Percentiles rank a stretch among this genome's conserved stretches.
Evolutionary conservation across 2,888 invertebrate genomes (phyloP).

Genomic region (Papilio elwesi): DNA sequence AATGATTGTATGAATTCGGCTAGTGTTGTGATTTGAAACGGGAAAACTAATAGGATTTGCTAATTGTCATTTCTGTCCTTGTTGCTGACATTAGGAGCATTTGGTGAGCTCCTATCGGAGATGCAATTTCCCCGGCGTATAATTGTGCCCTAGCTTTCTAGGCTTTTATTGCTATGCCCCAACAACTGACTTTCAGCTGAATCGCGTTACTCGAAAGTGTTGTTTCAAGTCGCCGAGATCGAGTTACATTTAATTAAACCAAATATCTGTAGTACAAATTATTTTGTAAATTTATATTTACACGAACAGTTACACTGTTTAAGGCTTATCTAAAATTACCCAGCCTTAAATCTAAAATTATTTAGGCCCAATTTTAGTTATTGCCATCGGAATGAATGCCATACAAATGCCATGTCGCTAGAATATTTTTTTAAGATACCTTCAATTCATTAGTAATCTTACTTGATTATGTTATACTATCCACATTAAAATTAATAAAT

Average conservation of each 20-base stretch:
- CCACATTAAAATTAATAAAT: too few species aligned
- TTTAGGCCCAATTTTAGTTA: neutral
- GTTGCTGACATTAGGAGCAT: constrained; percentile 71
- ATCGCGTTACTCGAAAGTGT: constrained; percentile 6
- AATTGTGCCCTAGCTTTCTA: constrained; percentile 67
- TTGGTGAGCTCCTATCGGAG: constrained; percentile 75
- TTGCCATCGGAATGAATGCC: too few species aligned
- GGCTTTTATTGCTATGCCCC: constrained; percentile 46
- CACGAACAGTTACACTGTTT: too few species aligned
- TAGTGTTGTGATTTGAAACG: constrained; percentile 2
- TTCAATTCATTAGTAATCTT: too few species aligned
- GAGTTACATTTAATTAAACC: constrained; percentile 35
- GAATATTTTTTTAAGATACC: too few species aligned
- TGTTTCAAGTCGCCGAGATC: constrained; percentile 6
- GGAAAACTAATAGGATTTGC: constrained; percentile 54
- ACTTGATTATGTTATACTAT: too few species aligned
- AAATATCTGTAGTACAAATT: constrained; percentile 6
- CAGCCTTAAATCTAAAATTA: neutral
- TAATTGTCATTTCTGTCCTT: constrained; percentile 68
- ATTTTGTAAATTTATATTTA: constrained; percentile 8
- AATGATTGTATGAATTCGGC: constrained; percentile 24
- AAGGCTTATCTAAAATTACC: neutral
- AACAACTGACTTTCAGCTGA: constrained; percentile 33
- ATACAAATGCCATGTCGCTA: too few species aligned
- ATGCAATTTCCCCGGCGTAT: constrained; percentile 76